Evolutionary conservation across 2,113 vertebrate genomes (phyloP).

Genomic region (Mastomys natalensis): DNA sequence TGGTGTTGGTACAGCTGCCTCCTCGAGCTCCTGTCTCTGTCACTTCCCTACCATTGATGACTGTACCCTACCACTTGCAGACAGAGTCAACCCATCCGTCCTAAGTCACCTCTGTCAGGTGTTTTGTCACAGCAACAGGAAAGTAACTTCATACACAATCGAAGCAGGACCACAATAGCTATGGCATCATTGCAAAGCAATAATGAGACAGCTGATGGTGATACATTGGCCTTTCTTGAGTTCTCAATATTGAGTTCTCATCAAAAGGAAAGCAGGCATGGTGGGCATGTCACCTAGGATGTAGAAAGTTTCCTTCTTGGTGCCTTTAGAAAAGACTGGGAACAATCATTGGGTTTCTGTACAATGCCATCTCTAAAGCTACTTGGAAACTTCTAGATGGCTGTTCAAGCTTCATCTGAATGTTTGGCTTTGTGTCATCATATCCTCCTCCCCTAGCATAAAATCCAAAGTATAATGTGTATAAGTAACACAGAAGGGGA

Average conservation of each 20-base stretch:
- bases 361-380: not conserved
- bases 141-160: not conserved
- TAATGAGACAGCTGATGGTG: not conserved
- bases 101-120: not conserved
- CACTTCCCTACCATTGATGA: not conserved
- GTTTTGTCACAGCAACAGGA: no score
- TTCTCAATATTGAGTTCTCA: not conserved
- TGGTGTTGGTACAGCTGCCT: not conserved
- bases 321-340: not conserved
- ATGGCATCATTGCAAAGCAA: not conserved
- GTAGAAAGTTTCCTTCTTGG: not conserved
- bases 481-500: not conserved
- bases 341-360: not conserved
- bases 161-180: not conserved
- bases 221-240: not conserved
- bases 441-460: not conserved
- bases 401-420: not conserved
- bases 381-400: constrained; percentile 2
- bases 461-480: not conserved
- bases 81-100: not conserved
- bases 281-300: not conserved
- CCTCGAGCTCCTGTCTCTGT: not conserved
- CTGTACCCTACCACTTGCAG: not conserved
- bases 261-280: not conserved
- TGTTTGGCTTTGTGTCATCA: not conserved